Percentiles rank a stretch among this genome's conserved stretches.
These are phyloP conservation scores for Schizopygopsis malacanthus DNA, from an alignment of 2,797 vertebrate species.

Conservation along the genomic window DNA sequence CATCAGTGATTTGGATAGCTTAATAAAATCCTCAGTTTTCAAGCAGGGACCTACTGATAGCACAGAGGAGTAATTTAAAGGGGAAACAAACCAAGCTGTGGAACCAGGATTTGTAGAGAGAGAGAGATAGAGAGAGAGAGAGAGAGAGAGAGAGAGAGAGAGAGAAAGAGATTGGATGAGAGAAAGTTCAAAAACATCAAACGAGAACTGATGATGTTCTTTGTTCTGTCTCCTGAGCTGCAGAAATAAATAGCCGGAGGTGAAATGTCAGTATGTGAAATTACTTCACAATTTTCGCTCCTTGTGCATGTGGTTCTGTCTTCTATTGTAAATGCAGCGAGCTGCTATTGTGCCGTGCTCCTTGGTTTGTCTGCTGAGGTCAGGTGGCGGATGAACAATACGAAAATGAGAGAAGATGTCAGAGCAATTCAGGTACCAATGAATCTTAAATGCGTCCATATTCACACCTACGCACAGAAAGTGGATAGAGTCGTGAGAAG, in stretches of 20 bases:
- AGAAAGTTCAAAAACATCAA: slow-evolving; percentile 48
- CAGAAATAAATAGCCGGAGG: slow-evolving; percentile 42
- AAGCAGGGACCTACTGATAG: neutral
- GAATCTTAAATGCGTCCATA: slow-evolving; percentile 15
- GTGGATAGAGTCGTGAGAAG: neutral
- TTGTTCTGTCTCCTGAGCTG: slow-evolving; percentile 46
- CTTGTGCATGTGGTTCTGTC: neutral
- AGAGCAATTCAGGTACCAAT: neutral
- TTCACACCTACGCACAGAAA: slow-evolving; percentile 7
- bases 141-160: neutral
- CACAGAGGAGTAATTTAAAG: slow-evolving; percentile 13
- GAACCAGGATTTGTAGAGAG: neutral
- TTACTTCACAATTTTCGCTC: slow-evolving; percentile 21
- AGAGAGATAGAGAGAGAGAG: too few species aligned
- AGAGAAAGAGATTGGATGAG: slow-evolving; percentile 24
- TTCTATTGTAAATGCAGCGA: slow-evolving; percentile 35
- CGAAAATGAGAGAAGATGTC: slow-evolving; percentile 29
- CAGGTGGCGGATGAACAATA: neutral
- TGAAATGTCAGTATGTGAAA: slow-evolving; percentile 50
- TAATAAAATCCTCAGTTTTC: slow-evolving; percentile 27
- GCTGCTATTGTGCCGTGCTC: slow-evolving; percentile 8
- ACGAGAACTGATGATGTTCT: slow-evolving; percentile 51
- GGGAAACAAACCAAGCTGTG: neutral
- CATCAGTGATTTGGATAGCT: slow-evolving; percentile 11
- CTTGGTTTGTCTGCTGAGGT: slow-evolving; percentile 28